Evolutionary conservation across 1,140 invertebrate species (phyloP).

Genomic region (Archivesica marissinica): DNA sequence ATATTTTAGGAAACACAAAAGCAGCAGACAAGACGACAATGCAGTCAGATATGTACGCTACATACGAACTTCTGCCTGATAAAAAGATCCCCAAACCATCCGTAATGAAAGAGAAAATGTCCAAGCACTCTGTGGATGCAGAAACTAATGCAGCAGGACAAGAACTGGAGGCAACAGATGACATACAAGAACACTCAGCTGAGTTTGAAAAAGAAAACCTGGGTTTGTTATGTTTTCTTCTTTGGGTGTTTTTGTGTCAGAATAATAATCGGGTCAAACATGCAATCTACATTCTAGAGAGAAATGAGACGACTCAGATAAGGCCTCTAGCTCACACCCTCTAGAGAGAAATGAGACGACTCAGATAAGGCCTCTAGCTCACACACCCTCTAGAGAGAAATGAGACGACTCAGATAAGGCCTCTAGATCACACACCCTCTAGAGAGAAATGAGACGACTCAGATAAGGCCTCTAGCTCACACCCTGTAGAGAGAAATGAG

Average conservation of each 20-base stretch:
- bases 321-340: too few relatives aligned
- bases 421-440: too few relatives aligned
- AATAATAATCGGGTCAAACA: not conserved
- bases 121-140: not conserved
- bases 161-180: not conserved
- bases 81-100: constrained; percentile 13
- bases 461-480: too few relatives aligned
- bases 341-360: too few relatives aligned
- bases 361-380: too few relatives aligned
- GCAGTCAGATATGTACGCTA: constrained; percentile 9
- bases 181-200: not conserved
- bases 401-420: too few relatives aligned
- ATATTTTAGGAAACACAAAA: not conserved
- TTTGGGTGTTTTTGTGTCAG: not conserved
- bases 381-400: too few relatives aligned
- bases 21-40: not conserved
- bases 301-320: too few relatives aligned
- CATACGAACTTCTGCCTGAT: constrained; percentile 36
- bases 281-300: not conserved
- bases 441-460: too few relatives aligned
- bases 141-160: not conserved
- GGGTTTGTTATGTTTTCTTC: not conserved
- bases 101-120: constrained; percentile 5
- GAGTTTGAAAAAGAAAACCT: not conserved
- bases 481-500: too few relatives aligned